Conservation (phyloP, 1,140 invertebrate genomes). For the Papilio xuthus region DNA sequence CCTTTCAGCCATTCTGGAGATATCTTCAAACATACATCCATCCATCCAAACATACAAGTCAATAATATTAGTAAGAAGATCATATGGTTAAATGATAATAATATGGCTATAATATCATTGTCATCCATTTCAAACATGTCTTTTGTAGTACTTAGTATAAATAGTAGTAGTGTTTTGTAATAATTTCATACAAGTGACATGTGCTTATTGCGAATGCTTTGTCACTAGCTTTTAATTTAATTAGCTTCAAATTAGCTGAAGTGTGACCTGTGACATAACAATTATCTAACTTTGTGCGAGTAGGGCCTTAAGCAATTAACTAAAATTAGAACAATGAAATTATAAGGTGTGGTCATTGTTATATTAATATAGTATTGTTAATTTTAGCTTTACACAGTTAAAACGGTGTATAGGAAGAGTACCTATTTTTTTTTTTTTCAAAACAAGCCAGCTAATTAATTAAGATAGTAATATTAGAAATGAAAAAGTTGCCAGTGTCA, state of each 20-base stretch:
- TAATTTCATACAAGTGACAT: neutral
- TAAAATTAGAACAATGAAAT: conserved; percentile 25
- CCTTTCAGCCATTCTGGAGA: no score
- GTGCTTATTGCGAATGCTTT: neutral
- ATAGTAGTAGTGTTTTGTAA: neutral
- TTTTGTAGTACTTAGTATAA: no score
- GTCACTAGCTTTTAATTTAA: conserved; percentile 28
- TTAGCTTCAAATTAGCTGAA: conserved; percentile 28
- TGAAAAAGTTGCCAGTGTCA: no score
- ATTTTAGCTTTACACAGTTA: neutral
- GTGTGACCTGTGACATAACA: conserved; percentile 32
- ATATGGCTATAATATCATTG: no score
- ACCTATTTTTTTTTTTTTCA: neutral
- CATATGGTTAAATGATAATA: no score
- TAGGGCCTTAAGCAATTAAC: conserved; percentile 27
- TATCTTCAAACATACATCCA: no score
- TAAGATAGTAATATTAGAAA: neutral
- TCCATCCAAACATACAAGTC: no score
- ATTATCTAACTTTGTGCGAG: conserved; percentile 23
- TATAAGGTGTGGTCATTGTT: conserved; percentile 1
- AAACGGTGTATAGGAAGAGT: neutral
- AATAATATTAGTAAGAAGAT: no score
- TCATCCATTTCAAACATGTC: no score
- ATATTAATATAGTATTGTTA: neutral
- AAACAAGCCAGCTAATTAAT: neutral